Percentiles rank a stretch among this genome's conserved stretches.
phyloP scores from a whole-genome alignment of 2,113 vertebrate genomes.

The Smithornis capensis region DNA sequence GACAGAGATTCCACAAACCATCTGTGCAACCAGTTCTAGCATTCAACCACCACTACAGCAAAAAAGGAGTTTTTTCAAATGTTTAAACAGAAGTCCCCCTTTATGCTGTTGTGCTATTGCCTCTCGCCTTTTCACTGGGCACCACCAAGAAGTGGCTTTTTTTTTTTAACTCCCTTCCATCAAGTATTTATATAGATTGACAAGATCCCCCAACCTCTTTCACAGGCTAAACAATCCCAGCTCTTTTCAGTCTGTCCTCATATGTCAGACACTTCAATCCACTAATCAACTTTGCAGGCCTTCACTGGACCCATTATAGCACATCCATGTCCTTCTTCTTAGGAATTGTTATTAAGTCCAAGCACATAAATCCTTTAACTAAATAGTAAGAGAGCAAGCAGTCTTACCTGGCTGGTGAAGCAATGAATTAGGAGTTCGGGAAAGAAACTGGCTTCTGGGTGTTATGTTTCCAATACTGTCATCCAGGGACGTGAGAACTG shows the following conservation, averaged over 20 bases:
- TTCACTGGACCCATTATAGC: neutral
- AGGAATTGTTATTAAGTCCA: neutral
- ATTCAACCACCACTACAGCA: neutral
- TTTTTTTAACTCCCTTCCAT: neutral
- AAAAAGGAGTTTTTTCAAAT: neutral
- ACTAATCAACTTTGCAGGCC: neutral
- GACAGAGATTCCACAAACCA: neutral
- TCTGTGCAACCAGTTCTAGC: neutral
- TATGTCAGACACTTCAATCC: neutral
- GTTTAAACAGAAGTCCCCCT: neutral
- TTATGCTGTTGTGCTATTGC: neutral
- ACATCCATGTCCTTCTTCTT: neutral
- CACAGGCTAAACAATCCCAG: neutral
- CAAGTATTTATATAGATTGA: neutral
- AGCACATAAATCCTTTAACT: neutral
- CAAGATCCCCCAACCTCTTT: neutral
- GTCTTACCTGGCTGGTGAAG: conserved; percentile 73
- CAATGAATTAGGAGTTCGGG: conserved; percentile 69
- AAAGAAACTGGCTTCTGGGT: conserved; percentile 56
- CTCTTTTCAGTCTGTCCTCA: neutral
- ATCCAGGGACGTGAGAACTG: conserved; percentile 72
- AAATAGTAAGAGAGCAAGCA: neutral
- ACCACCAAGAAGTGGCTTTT: neutral
- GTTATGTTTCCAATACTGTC: conserved; percentile 62
- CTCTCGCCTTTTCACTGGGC: neutral